phyloP scores from a whole-genome alignment of 2,797 vertebrate genomes.

The Astyanax mexicanus region DNA sequence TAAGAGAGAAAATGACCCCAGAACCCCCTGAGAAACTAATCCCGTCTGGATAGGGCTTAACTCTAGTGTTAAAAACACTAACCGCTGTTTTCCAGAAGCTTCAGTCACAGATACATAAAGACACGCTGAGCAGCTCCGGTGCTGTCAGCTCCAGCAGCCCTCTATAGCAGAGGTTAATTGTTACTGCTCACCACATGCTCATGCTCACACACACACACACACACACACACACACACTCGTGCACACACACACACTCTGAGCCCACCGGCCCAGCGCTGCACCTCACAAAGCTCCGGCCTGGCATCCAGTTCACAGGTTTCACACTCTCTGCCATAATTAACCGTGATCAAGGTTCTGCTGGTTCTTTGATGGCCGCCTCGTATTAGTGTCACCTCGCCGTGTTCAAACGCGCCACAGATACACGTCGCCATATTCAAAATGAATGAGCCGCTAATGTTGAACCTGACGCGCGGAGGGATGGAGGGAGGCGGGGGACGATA shows the following conservation, averaged over 20 bases:
- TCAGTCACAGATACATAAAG: slow-evolving; percentile 6
- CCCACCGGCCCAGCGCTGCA: slow-evolving; percentile 36
- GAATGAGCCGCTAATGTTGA: slow-evolving; percentile 66
- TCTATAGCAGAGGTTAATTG: slow-evolving; percentile 44
- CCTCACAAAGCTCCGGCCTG: slow-evolving; percentile 50
- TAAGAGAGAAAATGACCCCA: no score
- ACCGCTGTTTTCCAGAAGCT: neutral
- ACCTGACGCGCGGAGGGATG: slow-evolving; percentile 77
- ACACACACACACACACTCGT: slow-evolving; percentile 8
- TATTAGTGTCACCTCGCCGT: slow-evolving; percentile 62
- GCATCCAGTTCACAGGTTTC: slow-evolving; percentile 57
- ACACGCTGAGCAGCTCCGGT: neutral
- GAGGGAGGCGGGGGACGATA: slow-evolving; percentile 62
- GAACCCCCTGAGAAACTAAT: no score
- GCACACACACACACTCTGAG: slow-evolving; percentile 1
- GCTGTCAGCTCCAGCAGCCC: slow-evolving; percentile 27
- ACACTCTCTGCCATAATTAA: slow-evolving; percentile 61
- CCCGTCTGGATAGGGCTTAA: no score
- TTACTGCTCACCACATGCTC: slow-evolving; percentile 45
- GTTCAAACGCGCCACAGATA: slow-evolving; percentile 53
- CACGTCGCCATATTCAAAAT: slow-evolving; percentile 69
- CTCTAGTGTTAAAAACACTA: neutral
- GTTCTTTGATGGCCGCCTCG: slow-evolving; percentile 63
- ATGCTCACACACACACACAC: slow-evolving; percentile 25
- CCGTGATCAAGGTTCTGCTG: slow-evolving; percentile 59